Conservation (phyloP, 2,888 invertebrate species). For the Andrena praecox region DNA sequence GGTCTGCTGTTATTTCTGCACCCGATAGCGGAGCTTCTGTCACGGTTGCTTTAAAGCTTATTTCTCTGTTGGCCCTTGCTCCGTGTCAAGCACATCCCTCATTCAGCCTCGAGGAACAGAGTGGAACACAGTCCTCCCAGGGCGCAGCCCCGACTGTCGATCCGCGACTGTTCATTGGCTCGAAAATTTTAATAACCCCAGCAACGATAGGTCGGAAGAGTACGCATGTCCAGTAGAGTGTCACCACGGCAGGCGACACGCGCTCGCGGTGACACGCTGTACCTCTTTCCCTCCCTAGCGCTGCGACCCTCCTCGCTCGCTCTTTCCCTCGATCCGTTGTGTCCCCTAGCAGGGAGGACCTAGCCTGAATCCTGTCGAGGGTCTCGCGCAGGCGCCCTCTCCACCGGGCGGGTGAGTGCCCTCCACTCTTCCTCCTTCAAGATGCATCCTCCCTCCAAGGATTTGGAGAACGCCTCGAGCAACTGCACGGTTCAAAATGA, state of each 20-base stretch:
- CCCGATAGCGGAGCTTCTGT: slow-evolving; percentile 12
- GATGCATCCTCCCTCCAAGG: neutral
- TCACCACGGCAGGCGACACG: slow-evolving; percentile 77
- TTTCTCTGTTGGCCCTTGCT: neutral
- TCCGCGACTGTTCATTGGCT: slow-evolving; percentile 79
- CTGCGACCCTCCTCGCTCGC: slow-evolving; percentile 27
- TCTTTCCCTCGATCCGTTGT: slow-evolving; percentile 52
- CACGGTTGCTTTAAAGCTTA: neutral
- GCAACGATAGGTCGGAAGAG: slow-evolving; percentile 82
- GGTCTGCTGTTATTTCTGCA: neutral
- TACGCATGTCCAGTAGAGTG: slow-evolving; percentile 83
- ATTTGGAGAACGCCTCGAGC: neutral
- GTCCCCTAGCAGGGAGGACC: slow-evolving; percentile 67
- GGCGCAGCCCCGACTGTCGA: slow-evolving; percentile 60
- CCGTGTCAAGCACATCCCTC: neutral
- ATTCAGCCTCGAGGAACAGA: slow-evolving; percentile 9
- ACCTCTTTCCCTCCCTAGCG: slow-evolving; percentile 46
- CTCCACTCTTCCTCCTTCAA: slow-evolving; percentile 2
- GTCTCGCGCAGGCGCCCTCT: slow-evolving; percentile 61
- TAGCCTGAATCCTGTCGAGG: slow-evolving; percentile 37
- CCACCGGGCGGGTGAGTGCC: slow-evolving; percentile 28
- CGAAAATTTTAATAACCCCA: slow-evolving; percentile 82
- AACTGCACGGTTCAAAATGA: neutral
- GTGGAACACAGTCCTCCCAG: slow-evolving; percentile 14
- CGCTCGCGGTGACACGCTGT: slow-evolving; percentile 74